These are phyloP conservation scores for Octonoba sinensis DNA, from an alignment of 2,888 invertebrate species.

Conservation along the genomic window DNA sequence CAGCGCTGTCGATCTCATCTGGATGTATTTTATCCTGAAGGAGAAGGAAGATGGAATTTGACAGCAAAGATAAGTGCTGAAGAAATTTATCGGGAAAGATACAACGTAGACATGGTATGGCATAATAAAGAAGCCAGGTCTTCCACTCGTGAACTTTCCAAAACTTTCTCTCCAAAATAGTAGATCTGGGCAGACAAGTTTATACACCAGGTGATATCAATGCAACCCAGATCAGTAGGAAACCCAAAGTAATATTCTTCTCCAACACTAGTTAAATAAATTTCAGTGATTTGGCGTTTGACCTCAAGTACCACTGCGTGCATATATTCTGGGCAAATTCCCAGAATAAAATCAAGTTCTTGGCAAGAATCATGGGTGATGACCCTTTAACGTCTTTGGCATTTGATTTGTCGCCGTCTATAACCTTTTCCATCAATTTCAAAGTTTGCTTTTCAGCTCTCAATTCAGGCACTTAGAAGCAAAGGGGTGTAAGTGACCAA, in stretches of 20 bases:
- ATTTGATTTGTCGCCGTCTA: no score
- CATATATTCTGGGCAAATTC: conserved; percentile 21
- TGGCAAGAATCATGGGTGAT: conserved; percentile 21
- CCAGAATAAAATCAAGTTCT: conserved; percentile 17
- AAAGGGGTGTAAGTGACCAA: no score
- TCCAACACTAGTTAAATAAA: conserved; percentile 19
- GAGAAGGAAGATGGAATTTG: background rate
- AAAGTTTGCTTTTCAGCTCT: conserved; percentile 16
- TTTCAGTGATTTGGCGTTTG: conserved; percentile 11
- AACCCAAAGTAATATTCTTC: conserved; percentile 20
- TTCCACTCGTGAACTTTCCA: conserved; percentile 25
- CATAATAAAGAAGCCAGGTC: conserved; percentile 15
- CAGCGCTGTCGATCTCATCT: background rate
- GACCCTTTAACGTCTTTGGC: conserved; percentile 24
- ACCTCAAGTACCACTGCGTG: conserved; percentile 24
- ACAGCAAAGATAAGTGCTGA: background rate
- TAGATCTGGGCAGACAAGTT: conserved; percentile 19
- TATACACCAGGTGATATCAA: conserved; percentile 19
- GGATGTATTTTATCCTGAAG: conserved; percentile 1
- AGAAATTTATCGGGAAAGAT: conserved; percentile 17
- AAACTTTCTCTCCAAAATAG: conserved; percentile 19
- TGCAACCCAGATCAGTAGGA: conserved; percentile 18
- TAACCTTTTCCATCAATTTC: conserved; percentile 6
- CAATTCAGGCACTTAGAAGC: conserved; percentile 11
- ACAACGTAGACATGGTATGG: conserved; percentile 9